These are phyloP conservation scores for Hetaerina americana DNA, from an alignment of 1,140 invertebrate genomes.

Conservation along the genomic window DNA sequence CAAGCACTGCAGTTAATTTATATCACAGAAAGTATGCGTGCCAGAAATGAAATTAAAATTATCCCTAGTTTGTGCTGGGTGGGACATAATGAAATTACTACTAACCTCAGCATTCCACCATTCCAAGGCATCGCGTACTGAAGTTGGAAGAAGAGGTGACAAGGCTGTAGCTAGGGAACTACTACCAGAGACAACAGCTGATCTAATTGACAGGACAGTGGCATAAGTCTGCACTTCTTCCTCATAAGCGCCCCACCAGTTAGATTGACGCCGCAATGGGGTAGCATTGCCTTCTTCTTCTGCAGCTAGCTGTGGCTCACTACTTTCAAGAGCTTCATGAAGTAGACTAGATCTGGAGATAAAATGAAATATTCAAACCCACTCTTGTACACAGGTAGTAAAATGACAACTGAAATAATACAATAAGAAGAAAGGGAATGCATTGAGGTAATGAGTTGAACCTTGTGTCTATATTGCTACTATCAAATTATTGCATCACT, in stretches of 20 bases:
- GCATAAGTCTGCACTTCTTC: not conserved
- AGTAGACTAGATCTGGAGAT: slow-evolving; percentile 34
- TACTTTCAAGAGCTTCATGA: slow-evolving; percentile 35
- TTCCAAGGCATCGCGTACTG: slow-evolving; percentile 42
- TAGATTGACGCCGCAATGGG: not conserved
- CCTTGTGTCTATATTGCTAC: no score
- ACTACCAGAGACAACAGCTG: not conserved
- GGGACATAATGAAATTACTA: no score
- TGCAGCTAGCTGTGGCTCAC: slow-evolving; percentile 22
- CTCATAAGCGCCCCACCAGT: not conserved
- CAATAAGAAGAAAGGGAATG: no score
- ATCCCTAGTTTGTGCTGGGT: no score
- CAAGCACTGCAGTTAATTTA: no score
- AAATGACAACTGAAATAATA: no score
- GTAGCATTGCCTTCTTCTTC: not conserved
- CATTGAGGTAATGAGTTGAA: no score
- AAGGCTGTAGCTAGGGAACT: slow-evolving; percentile 39
- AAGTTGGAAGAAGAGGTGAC: slow-evolving; percentile 39
- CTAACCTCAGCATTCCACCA: slow-evolving; percentile 39
- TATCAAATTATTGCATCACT: no score
- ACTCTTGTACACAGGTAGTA: no score
- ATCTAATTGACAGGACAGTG: not conserved
- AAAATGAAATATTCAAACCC: no score
- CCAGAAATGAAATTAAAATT: slow-evolving; percentile 23
- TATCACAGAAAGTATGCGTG: no score